A percentile compares a stretch with the other conserved stretches of the same genome.
Conservation (phyloP, 2,797 vertebrate species). For the Pantherophis alleghaniensis region DNA sequence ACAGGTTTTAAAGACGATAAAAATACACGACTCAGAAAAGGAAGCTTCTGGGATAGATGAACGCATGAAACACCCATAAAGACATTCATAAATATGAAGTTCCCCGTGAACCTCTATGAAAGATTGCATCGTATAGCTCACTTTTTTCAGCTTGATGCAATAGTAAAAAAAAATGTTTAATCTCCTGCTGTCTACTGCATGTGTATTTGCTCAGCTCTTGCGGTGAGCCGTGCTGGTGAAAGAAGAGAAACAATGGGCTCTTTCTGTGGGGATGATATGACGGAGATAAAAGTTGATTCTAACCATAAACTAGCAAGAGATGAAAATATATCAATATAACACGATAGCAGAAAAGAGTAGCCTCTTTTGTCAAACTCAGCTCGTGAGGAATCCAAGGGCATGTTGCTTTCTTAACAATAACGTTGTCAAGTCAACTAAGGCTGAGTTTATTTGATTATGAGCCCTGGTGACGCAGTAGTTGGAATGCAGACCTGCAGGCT, state of each 20-base stretch:
- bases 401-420: not conserved
- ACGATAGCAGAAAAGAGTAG: not conserved
- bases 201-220: not conserved
- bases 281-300: not conserved
- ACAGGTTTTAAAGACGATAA: not conserved
- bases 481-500: too few species aligned
- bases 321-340: not conserved
- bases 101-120: not conserved
- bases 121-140: not conserved
- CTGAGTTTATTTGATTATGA: not conserved
- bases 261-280: not conserved
- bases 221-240: not conserved
- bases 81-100: not conserved
- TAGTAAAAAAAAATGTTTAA: not conserved
- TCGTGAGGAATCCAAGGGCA: not conserved
- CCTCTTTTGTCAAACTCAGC: not conserved
- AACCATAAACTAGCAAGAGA: not conserved
- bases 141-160: not conserved
- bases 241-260: not conserved
- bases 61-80: not conserved
- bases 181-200: not conserved
- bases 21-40: not conserved
- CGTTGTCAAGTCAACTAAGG: not conserved
- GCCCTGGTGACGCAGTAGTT: too few species aligned
- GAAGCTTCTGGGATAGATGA: not conserved